phyloP scores from a whole-genome alignment of 1,140 invertebrate genomes.

The Zaprionus ghesquierei region DNA sequence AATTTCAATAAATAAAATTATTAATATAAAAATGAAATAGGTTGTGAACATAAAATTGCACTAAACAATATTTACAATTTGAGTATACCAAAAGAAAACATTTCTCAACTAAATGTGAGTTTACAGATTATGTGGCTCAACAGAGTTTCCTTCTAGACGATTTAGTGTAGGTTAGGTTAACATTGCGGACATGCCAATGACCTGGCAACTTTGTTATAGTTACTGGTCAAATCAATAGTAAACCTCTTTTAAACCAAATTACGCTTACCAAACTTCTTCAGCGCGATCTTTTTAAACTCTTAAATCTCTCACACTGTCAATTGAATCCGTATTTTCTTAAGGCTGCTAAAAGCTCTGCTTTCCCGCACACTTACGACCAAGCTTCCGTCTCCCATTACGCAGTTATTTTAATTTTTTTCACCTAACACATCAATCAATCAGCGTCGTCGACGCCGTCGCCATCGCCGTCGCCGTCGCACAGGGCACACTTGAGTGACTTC shows the following conservation, averaged over 20 bases:
- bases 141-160: neutral
- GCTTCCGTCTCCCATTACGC: neutral
- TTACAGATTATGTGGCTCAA: neutral
- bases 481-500: constrained; percentile 27
- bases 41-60: too few relatives aligned
- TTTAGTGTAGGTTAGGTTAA: neutral
- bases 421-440: constrained; percentile 56
- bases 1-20: neutral
- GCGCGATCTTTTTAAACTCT: too few relatives aligned
- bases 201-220: too few relatives aligned
- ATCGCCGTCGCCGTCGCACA: neutral
- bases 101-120: neutral
- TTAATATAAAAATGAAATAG: neutral
- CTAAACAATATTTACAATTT: too few relatives aligned
- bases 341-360: neutral
- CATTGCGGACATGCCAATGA: neutral
- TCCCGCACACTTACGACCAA: neutral
- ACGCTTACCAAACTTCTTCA: too few relatives aligned
- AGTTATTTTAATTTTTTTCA: neutral
- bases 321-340: neutral
- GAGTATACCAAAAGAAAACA: too few relatives aligned
- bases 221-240: too few relatives aligned
- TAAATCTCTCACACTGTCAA: neutral
- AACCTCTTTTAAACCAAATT: too few relatives aligned
- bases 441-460: neutral